Percentiles rank a stretch among this genome's conserved stretches.
Evolutionary conservation across 2,888 invertebrate species (phyloP).

Genomic region (Ischnura elegans): DNA sequence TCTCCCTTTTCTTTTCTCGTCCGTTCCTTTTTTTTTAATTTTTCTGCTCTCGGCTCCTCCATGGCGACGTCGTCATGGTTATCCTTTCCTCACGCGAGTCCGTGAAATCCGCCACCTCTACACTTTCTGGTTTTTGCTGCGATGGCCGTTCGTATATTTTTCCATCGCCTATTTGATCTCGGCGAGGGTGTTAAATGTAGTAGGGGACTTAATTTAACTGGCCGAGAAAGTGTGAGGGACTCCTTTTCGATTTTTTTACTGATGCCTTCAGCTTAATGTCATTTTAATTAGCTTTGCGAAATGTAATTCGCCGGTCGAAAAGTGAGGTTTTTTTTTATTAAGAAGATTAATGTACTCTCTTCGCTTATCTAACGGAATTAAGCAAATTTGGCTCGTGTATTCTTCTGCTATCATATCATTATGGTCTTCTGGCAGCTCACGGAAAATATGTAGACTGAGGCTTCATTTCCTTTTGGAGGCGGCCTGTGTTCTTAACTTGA

Average conservation of each 20-base stretch:
- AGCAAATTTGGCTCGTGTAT: not conserved
- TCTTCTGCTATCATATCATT: not conserved
- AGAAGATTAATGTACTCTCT: not conserved
- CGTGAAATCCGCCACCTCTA: not conserved
- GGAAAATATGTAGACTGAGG: not conserved
- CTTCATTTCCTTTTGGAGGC: no score
- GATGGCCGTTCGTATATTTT: not conserved
- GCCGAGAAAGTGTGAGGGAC: not conserved
- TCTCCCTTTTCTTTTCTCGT: not conserved
- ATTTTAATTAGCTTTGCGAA: conserved; percentile 5
- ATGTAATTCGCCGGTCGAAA: not conserved
- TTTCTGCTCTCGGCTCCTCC: not conserved
- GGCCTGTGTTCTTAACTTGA: no score
- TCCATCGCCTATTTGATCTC: conserved; percentile 13
- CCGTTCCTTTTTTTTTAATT: not conserved
- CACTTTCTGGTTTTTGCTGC: not conserved
- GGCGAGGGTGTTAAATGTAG: not conserved
- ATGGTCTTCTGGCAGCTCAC: not conserved
- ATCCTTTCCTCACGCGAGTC: not conserved
- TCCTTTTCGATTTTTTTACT: not conserved
- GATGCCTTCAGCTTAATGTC: conserved; percentile 21
- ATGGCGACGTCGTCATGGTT: not conserved
- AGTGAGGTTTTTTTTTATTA: not conserved
- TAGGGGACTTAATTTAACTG: not conserved
- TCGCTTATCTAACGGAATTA: not conserved